These are phyloP conservation scores for Planococcus citri DNA, from an alignment of 1,140 invertebrate genomes.

Conservation along the genomic window DNA sequence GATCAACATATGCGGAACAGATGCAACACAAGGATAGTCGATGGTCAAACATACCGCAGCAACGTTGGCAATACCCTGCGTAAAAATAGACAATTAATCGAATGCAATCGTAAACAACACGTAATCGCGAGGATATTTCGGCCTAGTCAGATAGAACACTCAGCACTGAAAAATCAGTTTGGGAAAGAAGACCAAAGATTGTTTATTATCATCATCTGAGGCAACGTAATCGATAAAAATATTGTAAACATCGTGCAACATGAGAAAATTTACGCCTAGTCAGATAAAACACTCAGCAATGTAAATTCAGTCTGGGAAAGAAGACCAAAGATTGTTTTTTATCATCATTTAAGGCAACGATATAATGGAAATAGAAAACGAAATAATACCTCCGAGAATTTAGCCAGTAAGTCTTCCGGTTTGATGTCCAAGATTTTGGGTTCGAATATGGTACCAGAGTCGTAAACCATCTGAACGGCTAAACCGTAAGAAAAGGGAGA, in stretches of 20 bases:
- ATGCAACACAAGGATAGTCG: constrained; percentile 91
- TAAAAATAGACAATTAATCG: background rate
- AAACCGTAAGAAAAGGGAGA: constrained; percentile 99
- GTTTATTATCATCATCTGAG: constrained; percentile 11
- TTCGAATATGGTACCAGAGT: constrained; percentile 94
- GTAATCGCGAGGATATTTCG: background rate
- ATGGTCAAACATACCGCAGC: constrained; percentile 88
- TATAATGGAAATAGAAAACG: background rate
- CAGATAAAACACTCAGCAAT: background rate
- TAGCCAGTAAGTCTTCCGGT: constrained; percentile 79
- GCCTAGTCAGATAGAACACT: background rate
- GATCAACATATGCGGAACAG: constrained; percentile 90
- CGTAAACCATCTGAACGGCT: constrained; percentile 88
- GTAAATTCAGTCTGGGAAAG: constrained; percentile 23
- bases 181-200: constrained; percentile 25
- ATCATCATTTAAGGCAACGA: constrained; percentile 15
- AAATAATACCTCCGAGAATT: constrained; percentile 56
- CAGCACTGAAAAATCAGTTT: constrained; percentile 17
- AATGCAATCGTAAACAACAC: background rate
- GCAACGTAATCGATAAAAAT: background rate
- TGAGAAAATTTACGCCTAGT: background rate
- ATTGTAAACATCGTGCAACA: background rate
- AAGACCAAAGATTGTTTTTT: constrained; percentile 21
- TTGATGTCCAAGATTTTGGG: constrained; percentile 97
- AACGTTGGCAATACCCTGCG: constrained; percentile 74